Base-by-base conservation (phyloP, 2,888 invertebrate species). In the Athalia cordata region DNA sequence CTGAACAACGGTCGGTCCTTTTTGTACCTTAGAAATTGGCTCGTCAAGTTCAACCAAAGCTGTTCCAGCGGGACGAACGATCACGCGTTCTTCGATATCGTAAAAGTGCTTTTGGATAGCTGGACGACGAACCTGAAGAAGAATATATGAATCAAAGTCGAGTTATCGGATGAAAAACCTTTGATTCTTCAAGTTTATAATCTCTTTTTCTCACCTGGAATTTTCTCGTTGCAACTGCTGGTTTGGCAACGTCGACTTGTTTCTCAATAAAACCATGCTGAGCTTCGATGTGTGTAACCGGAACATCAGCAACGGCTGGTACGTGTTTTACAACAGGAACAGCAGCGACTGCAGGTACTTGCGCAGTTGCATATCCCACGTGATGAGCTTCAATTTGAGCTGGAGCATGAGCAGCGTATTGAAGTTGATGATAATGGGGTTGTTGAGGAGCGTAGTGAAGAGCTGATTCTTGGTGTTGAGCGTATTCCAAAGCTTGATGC, bases 31-130 rank as follows among this genome's bases (percentile, higher is more conserved):
- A 9, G 93, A 92, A 15, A 92, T 90, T 0, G 93, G 93, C 81
- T 93, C 92, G 81, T 93, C 92, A 9, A 93, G 88, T 82, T 93
- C 93, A 0, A 93, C 91, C 4, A 93, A 91, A 49, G 93, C 92
- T 8, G 93, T 93, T 49, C 93, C 93, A 4, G 93, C 93, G 0
- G 93, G 93, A 47, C 93, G 92, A 64, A 93, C 91, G 15, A 93
- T 89, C 43, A 93, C 92, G 67, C 93, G 91, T 83, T 93, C 93
- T 84, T 93, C 93, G 81, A 93, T 93, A 83, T 93, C 93, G 86
- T 93, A 93, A 87, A 93, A 93, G 85, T 93, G 92, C 86, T 93
- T 93, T 82, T 93, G 92, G 79, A 93, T 92, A 55, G 93, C 93
- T 62, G 93, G 93, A 80, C 93, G 91, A 79, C 93, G 92, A 8